These are phyloP conservation scores for Cotesia vestalis DNA, from an alignment of 1,140 invertebrate genomes.

Conservation along the genomic window DNA sequence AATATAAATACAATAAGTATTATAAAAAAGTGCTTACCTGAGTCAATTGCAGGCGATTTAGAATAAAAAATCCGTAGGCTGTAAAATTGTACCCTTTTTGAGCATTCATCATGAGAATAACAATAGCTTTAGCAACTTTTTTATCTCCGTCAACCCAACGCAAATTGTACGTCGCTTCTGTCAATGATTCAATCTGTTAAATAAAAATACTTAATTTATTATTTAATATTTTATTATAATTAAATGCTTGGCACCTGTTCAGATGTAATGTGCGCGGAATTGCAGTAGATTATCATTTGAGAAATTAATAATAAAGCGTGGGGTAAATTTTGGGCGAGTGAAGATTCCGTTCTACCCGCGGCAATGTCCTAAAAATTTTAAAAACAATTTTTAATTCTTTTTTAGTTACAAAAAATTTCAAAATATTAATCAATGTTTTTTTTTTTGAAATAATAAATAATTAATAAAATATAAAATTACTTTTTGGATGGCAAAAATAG, in stretches of 20 bases:
- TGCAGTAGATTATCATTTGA: conserved; percentile 27
- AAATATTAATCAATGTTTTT: too few relatives aligned
- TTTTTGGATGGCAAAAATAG: conserved; percentile 25
- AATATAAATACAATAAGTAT: too few relatives aligned
- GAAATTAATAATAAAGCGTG: conserved; percentile 23
- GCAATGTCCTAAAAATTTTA: too few relatives aligned
- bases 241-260: conserved; percentile 8
- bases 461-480: too few relatives aligned
- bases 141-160: background rate
- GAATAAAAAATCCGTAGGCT: background rate
- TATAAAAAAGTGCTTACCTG: background rate
- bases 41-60: background rate
- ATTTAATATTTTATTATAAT: too few relatives aligned
- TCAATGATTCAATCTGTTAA: background rate
- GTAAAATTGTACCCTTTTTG: conserved; percentile 1
- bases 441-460: too few relatives aligned
- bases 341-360: too few relatives aligned
- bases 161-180: conserved; percentile 23
- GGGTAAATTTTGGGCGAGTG: background rate
- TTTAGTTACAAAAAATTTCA: too few relatives aligned
- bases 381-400: too few relatives aligned
- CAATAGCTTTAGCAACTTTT: background rate
- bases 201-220: too few relatives aligned
- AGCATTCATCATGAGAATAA: conserved; percentile 16
- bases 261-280: conserved; percentile 25